Evolutionary conservation across 2,113 vertebrate species (phyloP), one percentile per base, ranked within the genome.

Genomic region (Hippoglossus stenolepis): DNA sequence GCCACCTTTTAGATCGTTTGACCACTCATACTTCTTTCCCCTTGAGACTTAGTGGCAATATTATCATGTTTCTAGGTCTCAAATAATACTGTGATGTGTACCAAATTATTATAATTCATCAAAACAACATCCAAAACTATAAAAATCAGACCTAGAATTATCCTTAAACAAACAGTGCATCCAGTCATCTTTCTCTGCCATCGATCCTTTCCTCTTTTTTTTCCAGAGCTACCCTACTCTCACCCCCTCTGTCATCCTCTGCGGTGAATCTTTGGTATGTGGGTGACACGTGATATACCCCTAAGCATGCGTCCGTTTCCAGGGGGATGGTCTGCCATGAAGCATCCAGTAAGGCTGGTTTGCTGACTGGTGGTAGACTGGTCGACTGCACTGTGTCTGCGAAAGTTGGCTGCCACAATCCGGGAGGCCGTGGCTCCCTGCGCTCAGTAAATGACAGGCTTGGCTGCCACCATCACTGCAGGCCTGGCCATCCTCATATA

Each of bases 361-460:
- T 35, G 82, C 71, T 28, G 57, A 63, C 62, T 51, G 77, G 21
- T 65, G 60, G 74, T 68, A 58, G 51, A 69, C 75, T 38, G 63
- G 49, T 15, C 53, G 79, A 69, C 69, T 84, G 72, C 71, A 58
- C 13, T 43, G 20, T 70, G 73, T 76, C 64, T 73, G 75, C 6
- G 1, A 70, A 57, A 60, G 62, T 59, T 67, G n/a, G 70, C 10
- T 15, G 77, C 81, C 23, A 3, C 80, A 71, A 5, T 72, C 68
- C 58, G 65, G 78, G 79, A 67, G 24, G 72, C 74, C 70, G 20
- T 54, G 58, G 63, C 75, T 77, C 73, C 62, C 54, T 53, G 67
- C 5, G 24, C 58, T 80, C 26, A 38, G 38, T 56, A 73, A 83
- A 90, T 89, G 61, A 83, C 58, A 80, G 85, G 71, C 80, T 87